phyloP scores from a whole-genome alignment of 2,797 vertebrate species.

The Oreochromis mossambicus region DNA sequence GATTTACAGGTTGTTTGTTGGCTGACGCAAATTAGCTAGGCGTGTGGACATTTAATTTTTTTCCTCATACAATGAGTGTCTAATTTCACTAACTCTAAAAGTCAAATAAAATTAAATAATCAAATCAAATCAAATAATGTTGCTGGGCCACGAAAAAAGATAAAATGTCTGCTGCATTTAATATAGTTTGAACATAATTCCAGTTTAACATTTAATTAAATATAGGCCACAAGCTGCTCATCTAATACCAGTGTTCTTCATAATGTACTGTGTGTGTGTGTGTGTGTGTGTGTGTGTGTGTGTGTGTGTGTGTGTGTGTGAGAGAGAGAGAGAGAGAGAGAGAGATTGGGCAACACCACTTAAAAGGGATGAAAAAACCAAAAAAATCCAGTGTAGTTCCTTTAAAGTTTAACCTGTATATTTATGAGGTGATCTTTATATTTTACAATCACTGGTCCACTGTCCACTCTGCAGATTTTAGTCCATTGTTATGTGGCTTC shows the following conservation, averaged over 20 bases:
- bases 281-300: not conserved
- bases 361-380: fast-evolving
- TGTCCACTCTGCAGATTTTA: not conserved
- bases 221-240: not conserved
- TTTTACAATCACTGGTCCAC: not conserved
- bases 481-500: not conserved
- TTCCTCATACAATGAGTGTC: not conserved
- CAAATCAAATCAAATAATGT: not conserved
- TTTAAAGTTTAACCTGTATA: not conserved
- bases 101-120: not conserved
- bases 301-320: not conserved
- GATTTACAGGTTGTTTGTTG: not conserved
- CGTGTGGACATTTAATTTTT: not conserved
- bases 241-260: not conserved
- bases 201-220: not conserved
- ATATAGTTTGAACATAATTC: not conserved
- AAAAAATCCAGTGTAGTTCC: not conserved
- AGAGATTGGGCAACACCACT: not conserved
- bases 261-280: not conserved
- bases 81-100: not conserved
- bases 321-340: not conserved
- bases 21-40: not conserved
- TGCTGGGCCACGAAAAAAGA: not conserved
- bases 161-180: not conserved
- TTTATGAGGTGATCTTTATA: not conserved